Evolutionary conservation across 2,797 vertebrate species (phyloP).

Genomic region (Stomatorhinus walkeri): DNA sequence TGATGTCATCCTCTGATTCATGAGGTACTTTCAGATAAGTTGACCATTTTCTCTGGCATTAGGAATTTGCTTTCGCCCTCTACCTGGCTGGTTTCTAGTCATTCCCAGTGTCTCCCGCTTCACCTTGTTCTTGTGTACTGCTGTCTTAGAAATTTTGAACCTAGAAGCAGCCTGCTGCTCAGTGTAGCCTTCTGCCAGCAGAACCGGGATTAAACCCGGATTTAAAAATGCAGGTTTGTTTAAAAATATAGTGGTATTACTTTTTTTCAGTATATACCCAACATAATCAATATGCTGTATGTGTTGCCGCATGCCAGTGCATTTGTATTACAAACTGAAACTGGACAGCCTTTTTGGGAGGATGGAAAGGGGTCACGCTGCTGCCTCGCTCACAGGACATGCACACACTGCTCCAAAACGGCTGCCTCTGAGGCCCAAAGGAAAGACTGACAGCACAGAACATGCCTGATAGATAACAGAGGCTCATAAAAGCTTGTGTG

Average conservation of each 20-base stretch:
- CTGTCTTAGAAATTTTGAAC: background rate
- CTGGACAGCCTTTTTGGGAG: background rate
- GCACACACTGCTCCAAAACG: background rate
- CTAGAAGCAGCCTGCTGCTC: background rate
- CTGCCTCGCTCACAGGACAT: background rate
- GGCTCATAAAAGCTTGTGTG: background rate
- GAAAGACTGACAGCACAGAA: slow-evolving; percentile 2
- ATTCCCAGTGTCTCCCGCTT: background rate
- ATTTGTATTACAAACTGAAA: background rate
- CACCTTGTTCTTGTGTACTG: background rate
- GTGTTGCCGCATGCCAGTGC: background rate
- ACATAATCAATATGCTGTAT: background rate
- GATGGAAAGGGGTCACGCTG: background rate
- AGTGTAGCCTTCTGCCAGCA: background rate
- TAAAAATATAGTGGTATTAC: background rate
- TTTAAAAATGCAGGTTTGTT: background rate
- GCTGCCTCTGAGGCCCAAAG: background rate
- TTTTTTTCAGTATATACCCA: background rate
- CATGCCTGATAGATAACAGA: slow-evolving; percentile 5
- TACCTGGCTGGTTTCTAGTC: background rate
- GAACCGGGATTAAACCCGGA: background rate
- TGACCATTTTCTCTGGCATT: background rate
- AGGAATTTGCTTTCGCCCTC: background rate
- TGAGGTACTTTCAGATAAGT: background rate
- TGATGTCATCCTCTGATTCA: background rate